phyloP scores from a whole-genome alignment of 2,888 invertebrate species.

The Rosalia funebris region DNA sequence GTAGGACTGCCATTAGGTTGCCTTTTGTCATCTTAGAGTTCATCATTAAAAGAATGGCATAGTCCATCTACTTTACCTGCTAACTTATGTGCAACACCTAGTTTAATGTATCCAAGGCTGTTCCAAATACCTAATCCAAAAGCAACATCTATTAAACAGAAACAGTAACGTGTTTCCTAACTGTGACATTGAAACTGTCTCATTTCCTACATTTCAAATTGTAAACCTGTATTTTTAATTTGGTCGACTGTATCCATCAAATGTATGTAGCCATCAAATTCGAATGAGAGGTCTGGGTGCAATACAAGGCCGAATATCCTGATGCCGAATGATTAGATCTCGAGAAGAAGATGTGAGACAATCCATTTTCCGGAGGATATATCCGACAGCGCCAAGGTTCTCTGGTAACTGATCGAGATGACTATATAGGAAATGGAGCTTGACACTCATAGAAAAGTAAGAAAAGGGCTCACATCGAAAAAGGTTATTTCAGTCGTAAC shows the following conservation, averaged over 20 bases:
- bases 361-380: no score
- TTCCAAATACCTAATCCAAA: conserved; percentile 80
- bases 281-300: conserved; percentile 73
- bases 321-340: conserved; percentile 72
- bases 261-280: conserved; percentile 75
- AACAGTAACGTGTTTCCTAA: conserved; percentile 78
- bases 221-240: conserved; percentile 70
- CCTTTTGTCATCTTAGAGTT: conserved; percentile 74
- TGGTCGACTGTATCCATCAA: conserved; percentile 70
- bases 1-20: conserved; percentile 74
- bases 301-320: conserved; percentile 69
- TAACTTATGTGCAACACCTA: conserved; percentile 75
- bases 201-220: no score
- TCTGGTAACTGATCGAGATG: no score
- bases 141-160: conserved; percentile 76
- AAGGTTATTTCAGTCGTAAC: no score
- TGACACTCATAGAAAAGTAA: no score
- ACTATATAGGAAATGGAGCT: no score
- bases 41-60: conserved; percentile 81
- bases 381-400: no score
- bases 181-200: conserved; percentile 74
- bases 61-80: conserved; percentile 77
- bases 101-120: conserved; percentile 70
- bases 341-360: conserved; percentile 72
- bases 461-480: no score